Percentiles rank a stretch among this genome's conserved stretches.
These are phyloP conservation scores for Thaleichthys pacificus DNA, from an alignment of 2,797 vertebrate species.

Conservation along the genomic window DNA sequence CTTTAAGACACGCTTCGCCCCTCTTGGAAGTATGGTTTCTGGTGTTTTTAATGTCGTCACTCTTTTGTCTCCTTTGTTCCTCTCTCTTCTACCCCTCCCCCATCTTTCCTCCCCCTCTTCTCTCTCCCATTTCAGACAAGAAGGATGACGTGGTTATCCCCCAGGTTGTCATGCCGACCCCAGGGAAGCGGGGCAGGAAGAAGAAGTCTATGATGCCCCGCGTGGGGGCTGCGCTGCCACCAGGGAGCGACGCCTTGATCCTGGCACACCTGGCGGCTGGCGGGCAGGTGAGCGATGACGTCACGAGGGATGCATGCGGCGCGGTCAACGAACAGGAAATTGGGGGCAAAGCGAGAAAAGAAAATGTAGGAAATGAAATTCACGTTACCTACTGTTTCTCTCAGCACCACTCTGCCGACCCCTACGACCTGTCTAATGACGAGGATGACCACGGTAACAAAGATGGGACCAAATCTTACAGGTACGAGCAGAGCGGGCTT, in stretches of 20 bases:
- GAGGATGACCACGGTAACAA: constrained; percentile 90
- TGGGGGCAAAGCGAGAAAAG: too few relatives aligned
- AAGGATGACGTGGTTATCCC: constrained; percentile 68
- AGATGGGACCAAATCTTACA: constrained; percentile 93
- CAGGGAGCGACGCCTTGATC: constrained; percentile 78
- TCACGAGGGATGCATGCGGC: neutral
- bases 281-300: constrained; percentile 66
- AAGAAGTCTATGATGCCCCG: constrained; percentile 86
- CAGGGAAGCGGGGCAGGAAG: constrained; percentile 85
- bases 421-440: constrained; percentile 92
- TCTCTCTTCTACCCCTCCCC: neutral
- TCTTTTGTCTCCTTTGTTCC: constrained; percentile 4
- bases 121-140: constrained; percentile 63
- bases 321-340: neutral
- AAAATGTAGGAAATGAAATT: too few relatives aligned
- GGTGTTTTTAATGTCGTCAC: constrained; percentile 7
- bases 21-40: neutral
- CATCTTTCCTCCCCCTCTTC: neutral
- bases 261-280: constrained; percentile 77
- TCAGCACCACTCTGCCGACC: constrained; percentile 79
- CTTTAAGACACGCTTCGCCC: neutral
- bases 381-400: neutral
- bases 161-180: constrained; percentile 76
- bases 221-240: constrained; percentile 72
- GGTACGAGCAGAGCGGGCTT: constrained; percentile 63